Percentiles rank a stretch among this genome's conserved stretches.
These are phyloP conservation scores for Oegoconia quadripuncta DNA, from an alignment of 2,888 invertebrate genomes.

Conservation along the genomic window DNA sequence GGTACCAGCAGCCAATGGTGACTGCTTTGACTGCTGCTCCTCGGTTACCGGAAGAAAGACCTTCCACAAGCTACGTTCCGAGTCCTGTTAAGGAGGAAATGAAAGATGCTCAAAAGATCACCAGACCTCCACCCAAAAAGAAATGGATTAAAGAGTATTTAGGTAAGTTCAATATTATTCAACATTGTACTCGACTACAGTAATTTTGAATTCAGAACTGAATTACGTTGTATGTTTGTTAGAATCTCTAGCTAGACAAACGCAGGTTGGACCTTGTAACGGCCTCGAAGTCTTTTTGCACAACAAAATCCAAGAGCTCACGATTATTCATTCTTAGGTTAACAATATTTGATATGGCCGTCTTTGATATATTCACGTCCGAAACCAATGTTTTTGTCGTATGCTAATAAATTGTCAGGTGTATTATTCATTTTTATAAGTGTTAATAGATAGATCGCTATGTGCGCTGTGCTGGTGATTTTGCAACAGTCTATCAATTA, in stretches of 20 bases:
- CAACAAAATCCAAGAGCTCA: slow-evolving; percentile 41
- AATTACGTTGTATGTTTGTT: not conserved
- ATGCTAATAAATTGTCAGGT: too few relatives aligned
- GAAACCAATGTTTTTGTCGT: too few relatives aligned
- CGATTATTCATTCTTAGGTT: slow-evolving; percentile 5
- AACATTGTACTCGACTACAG: not conserved
- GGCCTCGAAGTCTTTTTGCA: slow-evolving; percentile 53
- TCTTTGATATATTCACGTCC: too few relatives aligned
- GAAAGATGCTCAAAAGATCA: slow-evolving; percentile 43
- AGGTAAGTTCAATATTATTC: slow-evolving; percentile 61
- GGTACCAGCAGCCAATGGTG: slow-evolving; percentile 43
- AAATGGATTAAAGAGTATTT: slow-evolving; percentile 86
- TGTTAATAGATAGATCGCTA: too few relatives aligned
- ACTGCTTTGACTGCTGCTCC: slow-evolving; percentile 40
- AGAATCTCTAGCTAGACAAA: slow-evolving; percentile 20
- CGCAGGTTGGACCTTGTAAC: slow-evolving; percentile 38
- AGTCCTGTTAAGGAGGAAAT: slow-evolving; percentile 42
- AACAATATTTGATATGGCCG: too few relatives aligned
- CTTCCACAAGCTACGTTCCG: slow-evolving; percentile 35
- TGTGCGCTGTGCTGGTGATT: too few relatives aligned
- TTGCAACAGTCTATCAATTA: too few relatives aligned
- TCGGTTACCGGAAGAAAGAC: slow-evolving; percentile 37
- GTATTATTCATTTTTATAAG: too few relatives aligned
- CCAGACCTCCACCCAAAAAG: slow-evolving; percentile 83
- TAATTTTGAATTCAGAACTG: too few relatives aligned